Conservation (phyloP, 2,797 vertebrate species). For the Sphenodon punctatus region DNA sequence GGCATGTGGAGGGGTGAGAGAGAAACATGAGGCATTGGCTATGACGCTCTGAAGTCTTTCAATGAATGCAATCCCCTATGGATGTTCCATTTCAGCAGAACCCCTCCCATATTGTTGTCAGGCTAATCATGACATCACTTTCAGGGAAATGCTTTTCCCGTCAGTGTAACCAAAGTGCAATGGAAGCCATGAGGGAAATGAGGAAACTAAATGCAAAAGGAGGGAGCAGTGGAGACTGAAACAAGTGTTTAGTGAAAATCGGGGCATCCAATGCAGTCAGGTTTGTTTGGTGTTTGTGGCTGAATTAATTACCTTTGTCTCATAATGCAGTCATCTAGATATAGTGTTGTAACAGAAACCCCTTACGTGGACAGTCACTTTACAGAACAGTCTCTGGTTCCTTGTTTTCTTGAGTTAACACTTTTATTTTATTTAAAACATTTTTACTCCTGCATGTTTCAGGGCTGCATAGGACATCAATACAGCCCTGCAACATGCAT, state of each 20-base stretch:
- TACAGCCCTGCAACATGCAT: no score
- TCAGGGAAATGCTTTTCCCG: neutral
- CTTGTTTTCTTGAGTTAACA: neutral
- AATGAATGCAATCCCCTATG: neutral
- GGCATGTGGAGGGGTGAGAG: neutral
- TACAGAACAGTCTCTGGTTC: neutral
- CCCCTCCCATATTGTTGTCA: neutral
- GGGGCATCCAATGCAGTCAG: neutral
- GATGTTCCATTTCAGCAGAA: neutral
- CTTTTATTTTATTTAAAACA: neutral
- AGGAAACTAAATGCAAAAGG: neutral
- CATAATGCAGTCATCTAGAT: neutral
- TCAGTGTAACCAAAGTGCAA: neutral
- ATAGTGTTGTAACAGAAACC: neutral
- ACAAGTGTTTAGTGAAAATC: constrained; percentile 15
- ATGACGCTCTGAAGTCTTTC: neutral
- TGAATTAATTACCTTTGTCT: constrained; percentile 8
- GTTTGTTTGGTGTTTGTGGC: neutral
- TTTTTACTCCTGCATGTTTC: no score
- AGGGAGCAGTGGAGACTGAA: constrained; percentile 4
- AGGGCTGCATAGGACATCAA: no score
- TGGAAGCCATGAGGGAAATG: neutral
- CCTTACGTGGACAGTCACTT: neutral
- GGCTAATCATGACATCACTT: neutral
- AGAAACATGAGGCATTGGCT: neutral